phyloP scores from a whole-genome alignment of 2,888 invertebrate genomes.

The Spodoptera picta region DNA sequence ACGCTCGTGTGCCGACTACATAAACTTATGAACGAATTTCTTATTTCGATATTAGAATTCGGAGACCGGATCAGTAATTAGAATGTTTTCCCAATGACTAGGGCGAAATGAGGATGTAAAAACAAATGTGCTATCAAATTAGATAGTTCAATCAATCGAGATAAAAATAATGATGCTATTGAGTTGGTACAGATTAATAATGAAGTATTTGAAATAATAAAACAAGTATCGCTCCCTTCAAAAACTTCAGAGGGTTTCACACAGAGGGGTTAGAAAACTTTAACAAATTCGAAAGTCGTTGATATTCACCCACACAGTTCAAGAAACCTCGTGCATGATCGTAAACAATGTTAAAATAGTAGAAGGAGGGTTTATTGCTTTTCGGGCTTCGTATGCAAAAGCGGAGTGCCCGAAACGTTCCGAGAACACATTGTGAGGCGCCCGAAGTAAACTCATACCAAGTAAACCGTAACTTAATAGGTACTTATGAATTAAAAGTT shows the following conservation, averaged over 20 bases:
- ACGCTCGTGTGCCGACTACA: slow-evolving; percentile 20
- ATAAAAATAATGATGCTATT: no score
- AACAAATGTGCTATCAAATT: neutral
- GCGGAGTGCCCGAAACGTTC: slow-evolving; percentile 9
- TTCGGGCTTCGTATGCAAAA: slow-evolving; percentile 8
- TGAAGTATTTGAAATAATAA: no score
- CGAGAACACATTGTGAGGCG: slow-evolving; percentile 2
- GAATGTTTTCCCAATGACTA: slow-evolving; percentile 17
- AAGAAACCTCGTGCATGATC: slow-evolving; percentile 7
- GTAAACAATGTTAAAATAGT: slow-evolving; percentile 13
- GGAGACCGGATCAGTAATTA: slow-evolving; percentile 12
- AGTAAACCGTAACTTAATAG: slow-evolving; percentile 13
- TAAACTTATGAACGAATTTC: slow-evolving; percentile 22
- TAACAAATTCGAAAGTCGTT: slow-evolving; percentile 10
- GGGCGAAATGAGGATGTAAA: neutral
- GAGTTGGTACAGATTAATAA: no score
- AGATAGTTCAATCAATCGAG: no score
- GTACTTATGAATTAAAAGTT: slow-evolving; percentile 9
- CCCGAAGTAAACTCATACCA: slow-evolving; percentile 7
- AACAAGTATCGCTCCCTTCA: no score
- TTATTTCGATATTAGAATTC: slow-evolving; percentile 13
- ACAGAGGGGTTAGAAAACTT: slow-evolving; percentile 1
- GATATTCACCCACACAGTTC: slow-evolving; percentile 13
- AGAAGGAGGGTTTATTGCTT: slow-evolving; percentile 8
- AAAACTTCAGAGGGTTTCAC: no score